Evolutionary conservation across 64 coral and sea anemone genomes (phyloP).

Genomic region (Trachythela sp.): DNA sequence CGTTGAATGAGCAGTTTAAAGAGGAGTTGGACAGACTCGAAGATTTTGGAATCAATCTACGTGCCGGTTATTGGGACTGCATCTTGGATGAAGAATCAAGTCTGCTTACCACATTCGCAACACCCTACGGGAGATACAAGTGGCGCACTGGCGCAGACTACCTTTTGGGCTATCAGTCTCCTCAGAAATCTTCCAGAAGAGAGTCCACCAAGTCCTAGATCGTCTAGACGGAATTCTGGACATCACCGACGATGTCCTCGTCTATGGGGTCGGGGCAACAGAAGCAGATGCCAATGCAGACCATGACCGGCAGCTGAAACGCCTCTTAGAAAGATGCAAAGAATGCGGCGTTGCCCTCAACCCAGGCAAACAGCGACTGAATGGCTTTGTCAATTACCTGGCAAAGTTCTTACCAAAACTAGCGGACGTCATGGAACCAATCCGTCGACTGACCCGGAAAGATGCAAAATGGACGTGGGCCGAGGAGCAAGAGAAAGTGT

Average conservation of each 20-base stretch:
- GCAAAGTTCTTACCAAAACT: conserved; percentile 25
- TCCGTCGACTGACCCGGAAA: conserved; percentile 47
- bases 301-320: conserved; percentile 7
- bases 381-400: conserved; percentile 31
- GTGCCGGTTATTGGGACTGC: background rate
- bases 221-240: background rate
- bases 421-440: conserved; percentile 28
- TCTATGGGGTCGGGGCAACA: conserved; percentile 18
- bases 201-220: background rate
- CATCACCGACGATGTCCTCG: conserved; percentile 25
- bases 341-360: background rate
- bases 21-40: background rate
- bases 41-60: background rate
- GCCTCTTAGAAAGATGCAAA: conserved; percentile 17
- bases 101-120: conserved; percentile 5
- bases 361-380: conserved; percentile 31
- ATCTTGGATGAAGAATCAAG: conserved; percentile 6
- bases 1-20: conserved; percentile 32
- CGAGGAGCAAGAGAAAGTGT: conserved; percentile 2
- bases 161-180: conserved; percentile 21
- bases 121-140: conserved; percentile 1
- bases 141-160: background rate
- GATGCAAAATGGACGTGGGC: conserved; percentile 29
- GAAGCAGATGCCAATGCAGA: background rate
- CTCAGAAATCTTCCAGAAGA: conserved; percentile 34